These are phyloP conservation scores for Limanda limanda DNA, from an alignment of 2,113 vertebrate genomes.

Conservation along the genomic window DNA sequence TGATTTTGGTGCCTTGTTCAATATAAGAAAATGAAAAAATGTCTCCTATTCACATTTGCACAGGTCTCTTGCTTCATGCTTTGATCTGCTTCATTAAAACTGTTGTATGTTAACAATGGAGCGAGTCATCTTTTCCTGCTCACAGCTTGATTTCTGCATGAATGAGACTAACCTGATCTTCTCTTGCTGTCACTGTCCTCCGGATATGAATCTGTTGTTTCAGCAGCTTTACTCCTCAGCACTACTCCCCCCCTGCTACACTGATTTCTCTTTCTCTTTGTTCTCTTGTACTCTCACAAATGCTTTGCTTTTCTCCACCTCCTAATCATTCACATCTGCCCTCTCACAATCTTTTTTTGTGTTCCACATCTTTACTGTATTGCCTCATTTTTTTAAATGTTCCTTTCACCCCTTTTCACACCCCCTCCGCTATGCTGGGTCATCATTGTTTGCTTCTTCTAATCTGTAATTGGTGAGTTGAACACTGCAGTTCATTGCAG, in stretches of 20 bases:
- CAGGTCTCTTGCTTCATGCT: constrained; percentile 23
- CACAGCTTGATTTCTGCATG: constrained; percentile 75
- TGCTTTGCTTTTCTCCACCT: constrained; percentile 78
- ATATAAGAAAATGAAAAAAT: constrained; percentile 9
- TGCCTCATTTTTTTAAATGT: not conserved
- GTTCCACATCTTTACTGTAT: not conserved
- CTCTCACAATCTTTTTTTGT: constrained; percentile 45
- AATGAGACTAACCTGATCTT: constrained; percentile 51
- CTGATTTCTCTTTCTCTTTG: constrained; percentile 84
- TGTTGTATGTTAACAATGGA: not conserved
- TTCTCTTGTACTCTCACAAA: constrained; percentile 41
- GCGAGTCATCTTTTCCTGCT: constrained; percentile 19
- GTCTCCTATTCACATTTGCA: constrained; percentile 9
- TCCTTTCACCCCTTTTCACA: constrained; percentile 80
- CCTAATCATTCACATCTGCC: constrained; percentile 70
- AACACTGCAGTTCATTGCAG: constrained; percentile 57
- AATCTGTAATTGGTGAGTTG: constrained; percentile 97
- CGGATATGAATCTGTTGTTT: constrained; percentile 50
- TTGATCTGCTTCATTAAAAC: constrained; percentile 32
- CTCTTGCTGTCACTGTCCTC: constrained; percentile 33
- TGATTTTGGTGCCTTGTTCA: constrained; percentile 4
- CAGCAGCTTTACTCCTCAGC: constrained; percentile 82
- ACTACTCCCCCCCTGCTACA: constrained; percentile 83
- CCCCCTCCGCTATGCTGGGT: constrained; percentile 88
- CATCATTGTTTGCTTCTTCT: constrained; percentile 92